Evolutionary conservation across 2,113 vertebrate species (phyloP).

Genomic region (Bufo bufo): DNA sequence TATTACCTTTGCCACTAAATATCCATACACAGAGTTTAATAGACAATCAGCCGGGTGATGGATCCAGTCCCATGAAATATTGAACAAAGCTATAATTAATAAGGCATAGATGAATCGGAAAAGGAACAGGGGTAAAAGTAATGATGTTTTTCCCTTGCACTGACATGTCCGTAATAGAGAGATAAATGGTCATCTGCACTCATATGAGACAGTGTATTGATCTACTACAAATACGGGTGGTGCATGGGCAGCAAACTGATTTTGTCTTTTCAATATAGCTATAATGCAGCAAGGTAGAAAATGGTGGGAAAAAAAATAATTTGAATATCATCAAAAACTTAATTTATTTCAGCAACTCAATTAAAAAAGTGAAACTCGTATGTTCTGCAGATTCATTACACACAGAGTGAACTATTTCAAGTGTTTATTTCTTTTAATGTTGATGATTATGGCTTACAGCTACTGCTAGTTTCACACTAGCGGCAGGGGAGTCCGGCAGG

Average conservation of each 20-base stretch:
- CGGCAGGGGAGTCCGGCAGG: no score
- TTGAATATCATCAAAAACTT: no score
- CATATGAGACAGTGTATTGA: slow-evolving; percentile 29
- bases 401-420: no score
- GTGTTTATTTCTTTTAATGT: no score
- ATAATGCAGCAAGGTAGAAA: background rate
- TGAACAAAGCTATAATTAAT: slow-evolving; percentile 41
- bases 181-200: slow-evolving; percentile 29
- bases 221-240: slow-evolving; percentile 14
- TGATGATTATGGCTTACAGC: no score
- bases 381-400: no score
- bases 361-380: no score
- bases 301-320: no score
- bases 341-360: no score
- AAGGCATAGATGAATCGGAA: slow-evolving; percentile 25
- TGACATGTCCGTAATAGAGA: slow-evolving; percentile 27
- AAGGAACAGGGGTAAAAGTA: slow-evolving; percentile 9
- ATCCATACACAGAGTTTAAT: slow-evolving; percentile 14
- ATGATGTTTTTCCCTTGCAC: slow-evolving; percentile 40
- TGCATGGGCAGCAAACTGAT: background rate
- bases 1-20: background rate
- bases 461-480: no score
- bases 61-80: slow-evolving; percentile 25
- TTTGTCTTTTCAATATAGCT: background rate
- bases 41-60: slow-evolving; percentile 18